These are phyloP conservation scores for Strix aluco DNA, from an alignment of 2,113 vertebrate species.

Conservation along the genomic window DNA sequence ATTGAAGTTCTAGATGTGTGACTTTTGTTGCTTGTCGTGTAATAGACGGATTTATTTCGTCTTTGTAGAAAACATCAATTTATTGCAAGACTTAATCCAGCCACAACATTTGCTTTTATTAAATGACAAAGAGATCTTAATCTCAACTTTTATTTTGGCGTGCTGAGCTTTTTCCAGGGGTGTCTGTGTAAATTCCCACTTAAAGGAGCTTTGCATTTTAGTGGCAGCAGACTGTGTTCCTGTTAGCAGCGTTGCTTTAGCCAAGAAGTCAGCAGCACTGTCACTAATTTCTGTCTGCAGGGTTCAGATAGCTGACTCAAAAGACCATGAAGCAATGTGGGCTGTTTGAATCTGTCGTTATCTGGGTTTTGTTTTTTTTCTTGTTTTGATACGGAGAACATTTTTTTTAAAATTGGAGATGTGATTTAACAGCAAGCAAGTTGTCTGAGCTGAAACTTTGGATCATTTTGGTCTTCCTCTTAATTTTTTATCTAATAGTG, in stretches of 20 bases:
- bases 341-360: neutral
- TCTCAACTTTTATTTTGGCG: fast-evolving
- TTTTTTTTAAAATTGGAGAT: neutral
- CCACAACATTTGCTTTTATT: too few relatives aligned
- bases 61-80: neutral
- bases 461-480: neutral
- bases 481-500: neutral
- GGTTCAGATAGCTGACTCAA: fast-evolving
- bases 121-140: fast-evolving
- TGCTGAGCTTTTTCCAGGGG: too few relatives aligned
- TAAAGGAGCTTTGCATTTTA: neutral
- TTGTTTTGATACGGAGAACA: neutral
- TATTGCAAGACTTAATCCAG: neutral
- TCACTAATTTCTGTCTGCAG: fast-evolving
- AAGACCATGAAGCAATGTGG: neutral
- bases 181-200: too few relatives aligned
- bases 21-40: neutral
- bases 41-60: too few relatives aligned
- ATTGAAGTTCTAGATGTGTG: neutral
- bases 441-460: neutral
- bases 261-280: neutral
- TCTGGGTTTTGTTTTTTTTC: too few relatives aligned
- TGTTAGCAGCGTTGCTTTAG: fast-evolving
- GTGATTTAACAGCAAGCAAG: neutral
- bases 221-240: neutral